phyloP scores from a whole-genome alignment of 2,888 invertebrate genomes.

The Periphyllus acericola region DNA sequence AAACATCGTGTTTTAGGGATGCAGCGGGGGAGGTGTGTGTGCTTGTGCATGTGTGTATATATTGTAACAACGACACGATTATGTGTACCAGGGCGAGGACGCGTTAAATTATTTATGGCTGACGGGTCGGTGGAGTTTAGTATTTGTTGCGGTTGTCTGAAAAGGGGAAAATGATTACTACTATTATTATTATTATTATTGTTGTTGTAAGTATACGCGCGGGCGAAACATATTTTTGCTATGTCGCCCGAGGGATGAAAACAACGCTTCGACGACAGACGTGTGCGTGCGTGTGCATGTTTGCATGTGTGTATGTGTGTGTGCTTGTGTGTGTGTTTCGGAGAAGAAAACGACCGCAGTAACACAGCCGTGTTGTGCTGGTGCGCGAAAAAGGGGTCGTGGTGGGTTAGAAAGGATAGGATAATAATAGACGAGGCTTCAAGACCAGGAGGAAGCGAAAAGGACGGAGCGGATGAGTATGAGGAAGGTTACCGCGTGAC shows the following conservation, averaged over 20 bases:
- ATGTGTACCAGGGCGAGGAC: constrained; percentile 3
- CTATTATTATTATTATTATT: constrained; percentile 19
- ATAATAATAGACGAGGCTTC: constrained; percentile 4
- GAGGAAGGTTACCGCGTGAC: constrained; percentile 18
- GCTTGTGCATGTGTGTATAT: neutral
- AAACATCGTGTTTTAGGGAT: constrained; percentile 9
- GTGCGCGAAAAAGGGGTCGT: constrained; percentile 2
- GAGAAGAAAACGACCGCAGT: neutral
- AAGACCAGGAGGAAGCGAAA: neutral
- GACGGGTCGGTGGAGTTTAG: constrained; percentile 21
- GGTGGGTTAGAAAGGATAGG: neutral
- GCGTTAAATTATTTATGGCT: constrained; percentile 60
- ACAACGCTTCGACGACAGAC: constrained; percentile 1
- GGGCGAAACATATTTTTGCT: constrained; percentile 36
- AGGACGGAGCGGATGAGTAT: neutral
- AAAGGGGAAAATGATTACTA: constrained; percentile 58
- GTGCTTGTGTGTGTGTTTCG: neutral
- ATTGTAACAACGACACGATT: constrained; percentile 8
- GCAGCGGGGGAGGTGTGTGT: neutral
- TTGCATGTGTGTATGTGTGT: neutral
- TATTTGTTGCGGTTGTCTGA: constrained; percentile 49
- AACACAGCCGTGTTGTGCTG: neutral
- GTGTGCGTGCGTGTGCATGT: neutral
- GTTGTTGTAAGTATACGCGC: constrained; percentile 6
- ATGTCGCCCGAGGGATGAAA: constrained; percentile 27